Conservation (phyloP, 2,888 invertebrate genomes). For the Disparrhopalites patrizii region DNA sequence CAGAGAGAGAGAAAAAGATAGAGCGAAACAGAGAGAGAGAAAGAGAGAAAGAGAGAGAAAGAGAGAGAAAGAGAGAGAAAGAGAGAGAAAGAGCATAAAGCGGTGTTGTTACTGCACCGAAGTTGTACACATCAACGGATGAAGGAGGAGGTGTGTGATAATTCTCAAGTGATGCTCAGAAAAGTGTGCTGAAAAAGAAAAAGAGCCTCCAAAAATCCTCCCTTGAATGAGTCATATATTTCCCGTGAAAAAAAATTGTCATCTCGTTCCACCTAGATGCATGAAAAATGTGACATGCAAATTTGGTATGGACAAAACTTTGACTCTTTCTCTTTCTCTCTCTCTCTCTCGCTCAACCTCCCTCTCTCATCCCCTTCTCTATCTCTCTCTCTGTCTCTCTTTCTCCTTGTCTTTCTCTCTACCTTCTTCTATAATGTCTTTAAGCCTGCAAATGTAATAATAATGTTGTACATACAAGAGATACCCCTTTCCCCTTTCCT, state of each 20-base stretch:
- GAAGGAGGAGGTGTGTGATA: no score
- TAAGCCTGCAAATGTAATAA: no score
- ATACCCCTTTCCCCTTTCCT: no score
- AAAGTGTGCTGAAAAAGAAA: no score
- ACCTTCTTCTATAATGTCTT: no score
- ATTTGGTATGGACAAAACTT: constrained; percentile 27
- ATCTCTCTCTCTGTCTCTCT: not conserved
- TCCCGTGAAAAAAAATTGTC: constrained; percentile 25
- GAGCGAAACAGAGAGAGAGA: no score
- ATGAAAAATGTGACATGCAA: constrained; percentile 35
- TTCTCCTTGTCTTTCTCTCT: not conserved
- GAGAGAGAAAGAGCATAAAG: not conserved
- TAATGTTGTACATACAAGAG: no score
- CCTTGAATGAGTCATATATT: constrained; percentile 25
- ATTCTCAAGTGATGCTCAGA: not conserved
- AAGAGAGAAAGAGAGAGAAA: not conserved
- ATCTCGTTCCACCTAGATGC: constrained; percentile 33
- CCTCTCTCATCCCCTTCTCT: not conserved
- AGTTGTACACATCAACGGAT: no score
- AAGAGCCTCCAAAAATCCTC: not conserved
- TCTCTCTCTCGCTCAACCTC: not conserved
- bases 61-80: not conserved
- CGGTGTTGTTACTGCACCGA: no score
- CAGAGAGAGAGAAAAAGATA: no score
- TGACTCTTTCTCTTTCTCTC: not conserved